Conservation (phyloP, 1,140 invertebrate genomes). For the Acyrthosiphon pisum region DNA sequence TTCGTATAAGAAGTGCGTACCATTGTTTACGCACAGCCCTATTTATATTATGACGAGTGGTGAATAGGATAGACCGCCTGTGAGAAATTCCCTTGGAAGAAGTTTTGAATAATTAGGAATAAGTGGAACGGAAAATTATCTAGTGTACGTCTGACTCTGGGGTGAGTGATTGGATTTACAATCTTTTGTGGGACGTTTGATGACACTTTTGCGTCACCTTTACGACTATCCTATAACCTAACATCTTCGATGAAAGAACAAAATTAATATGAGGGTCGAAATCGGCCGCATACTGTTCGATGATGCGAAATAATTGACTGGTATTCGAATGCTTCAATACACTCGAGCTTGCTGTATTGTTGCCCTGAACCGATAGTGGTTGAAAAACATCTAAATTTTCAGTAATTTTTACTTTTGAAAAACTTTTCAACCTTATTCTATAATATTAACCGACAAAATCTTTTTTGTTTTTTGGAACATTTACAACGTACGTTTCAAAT, state of each 20-base stretch:
- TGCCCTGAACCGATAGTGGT: background rate
- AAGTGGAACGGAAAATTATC: background rate
- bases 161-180: background rate
- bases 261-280: background rate
- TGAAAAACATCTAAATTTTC: background rate
- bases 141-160: background rate
- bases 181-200: background rate
- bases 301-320: background rate
- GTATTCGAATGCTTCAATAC: background rate
- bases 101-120: conserved; percentile 10
- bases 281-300: background rate
- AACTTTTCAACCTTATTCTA: background rate
- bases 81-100: background rate
- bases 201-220: background rate
- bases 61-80: background rate
- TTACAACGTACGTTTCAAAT: background rate
- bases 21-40: background rate
- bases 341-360: background rate
- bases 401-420: background rate
- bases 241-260: background rate
- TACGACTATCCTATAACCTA: background rate
- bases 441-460: background rate
- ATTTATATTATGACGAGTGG: background rate
- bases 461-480: background rate
- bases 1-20: background rate